Conservation (phyloP, 2,797 vertebrate genomes). For the Darevskia nairensis region DNA sequence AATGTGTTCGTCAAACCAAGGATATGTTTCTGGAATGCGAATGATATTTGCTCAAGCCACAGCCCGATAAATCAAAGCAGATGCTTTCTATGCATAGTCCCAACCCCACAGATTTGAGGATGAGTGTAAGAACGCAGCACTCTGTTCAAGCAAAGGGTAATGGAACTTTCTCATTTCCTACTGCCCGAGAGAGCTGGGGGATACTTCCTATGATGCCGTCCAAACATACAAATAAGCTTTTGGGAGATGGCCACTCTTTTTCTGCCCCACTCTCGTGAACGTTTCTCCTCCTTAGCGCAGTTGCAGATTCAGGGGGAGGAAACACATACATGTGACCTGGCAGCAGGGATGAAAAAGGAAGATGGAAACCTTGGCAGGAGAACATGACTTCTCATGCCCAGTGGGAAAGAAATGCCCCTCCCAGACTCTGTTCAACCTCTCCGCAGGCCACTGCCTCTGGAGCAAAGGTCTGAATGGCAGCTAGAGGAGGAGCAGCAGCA, state of each 20-base stretch:
- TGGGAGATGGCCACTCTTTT: conserved; percentile 35
- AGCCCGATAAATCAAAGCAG: conserved; percentile 70
- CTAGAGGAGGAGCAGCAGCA: background rate
- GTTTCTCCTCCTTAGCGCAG: background rate
- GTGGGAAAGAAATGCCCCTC: background rate
- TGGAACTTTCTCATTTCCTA: conserved; percentile 31
- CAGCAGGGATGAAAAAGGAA: background rate
- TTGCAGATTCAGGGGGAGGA: background rate
- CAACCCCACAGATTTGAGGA: background rate
- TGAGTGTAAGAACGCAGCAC: background rate
- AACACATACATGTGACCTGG: background rate
- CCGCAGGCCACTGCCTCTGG: background rate
- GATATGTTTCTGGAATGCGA: conserved; percentile 86
- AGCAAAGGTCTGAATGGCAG: background rate
- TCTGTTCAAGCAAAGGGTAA: conserved; percentile 15
- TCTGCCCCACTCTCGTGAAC: background rate
- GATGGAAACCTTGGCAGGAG: background rate
- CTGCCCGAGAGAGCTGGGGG: conserved; percentile 41
- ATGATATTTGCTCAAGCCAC: conserved; percentile 70
- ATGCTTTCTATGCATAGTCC: conserved; percentile 42
- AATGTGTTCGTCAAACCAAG: conserved; percentile 84
- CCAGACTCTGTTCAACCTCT: background rate
- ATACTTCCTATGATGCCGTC: conserved; percentile 40
- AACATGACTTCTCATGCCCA: background rate
- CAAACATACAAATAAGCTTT: conserved; percentile 51